A percentile compares a stretch with the other conserved stretches of the same genome.
phyloP scores from a whole-genome alignment of 2,797 vertebrate species.

The Microctenopoma steveboyesi region DNA sequence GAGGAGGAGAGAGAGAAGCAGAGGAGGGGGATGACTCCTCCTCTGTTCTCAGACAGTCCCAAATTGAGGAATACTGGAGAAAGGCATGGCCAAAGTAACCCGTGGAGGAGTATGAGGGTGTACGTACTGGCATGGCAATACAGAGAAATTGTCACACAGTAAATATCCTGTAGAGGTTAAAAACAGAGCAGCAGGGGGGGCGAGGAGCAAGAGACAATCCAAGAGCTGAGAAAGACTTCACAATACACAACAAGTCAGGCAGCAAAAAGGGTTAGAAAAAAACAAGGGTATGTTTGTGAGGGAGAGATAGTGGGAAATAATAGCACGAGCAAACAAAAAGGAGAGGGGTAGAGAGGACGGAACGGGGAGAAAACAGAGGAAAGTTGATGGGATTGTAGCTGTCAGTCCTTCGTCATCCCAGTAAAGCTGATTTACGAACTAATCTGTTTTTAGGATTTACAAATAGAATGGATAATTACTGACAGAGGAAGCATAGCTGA shows the following conservation, averaged over 20 bases:
- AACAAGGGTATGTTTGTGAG: slow-evolving; percentile 55
- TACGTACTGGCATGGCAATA: slow-evolving; percentile 45
- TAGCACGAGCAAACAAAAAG: slow-evolving; percentile 34
- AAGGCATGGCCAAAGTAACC: slow-evolving; percentile 59
- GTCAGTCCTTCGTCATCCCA: slow-evolving; percentile 68
- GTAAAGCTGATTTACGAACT: slow-evolving; percentile 81
- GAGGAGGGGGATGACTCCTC: slow-evolving; percentile 72
- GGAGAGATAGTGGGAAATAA: slow-evolving; percentile 66
- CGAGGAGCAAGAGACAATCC: slow-evolving; percentile 47
- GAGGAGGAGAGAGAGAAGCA: slow-evolving; percentile 61
- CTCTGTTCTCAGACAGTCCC: slow-evolving; percentile 72
- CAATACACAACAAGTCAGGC: slow-evolving; percentile 45
- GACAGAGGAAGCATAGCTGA: slow-evolving; percentile 51
- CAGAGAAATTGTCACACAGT: slow-evolving; percentile 58
- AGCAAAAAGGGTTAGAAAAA: slow-evolving; percentile 18
- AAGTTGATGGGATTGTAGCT: slow-evolving; percentile 76
- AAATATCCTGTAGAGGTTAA: slow-evolving; percentile 70
- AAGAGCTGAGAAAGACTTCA: slow-evolving; percentile 52
- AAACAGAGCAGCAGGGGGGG: slow-evolving; percentile 59
- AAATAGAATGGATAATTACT: slow-evolving; percentile 81
- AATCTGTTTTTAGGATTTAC: slow-evolving; percentile 82
- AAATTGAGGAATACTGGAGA: slow-evolving; percentile 63
- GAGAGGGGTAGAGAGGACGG: slow-evolving; percentile 37
- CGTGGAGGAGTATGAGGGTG: slow-evolving; percentile 44
- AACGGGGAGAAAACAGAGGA: slow-evolving; percentile 41